These are phyloP conservation scores for Diprion similis DNA, from an alignment of 1,140 invertebrate genomes.

Conservation along the genomic window DNA sequence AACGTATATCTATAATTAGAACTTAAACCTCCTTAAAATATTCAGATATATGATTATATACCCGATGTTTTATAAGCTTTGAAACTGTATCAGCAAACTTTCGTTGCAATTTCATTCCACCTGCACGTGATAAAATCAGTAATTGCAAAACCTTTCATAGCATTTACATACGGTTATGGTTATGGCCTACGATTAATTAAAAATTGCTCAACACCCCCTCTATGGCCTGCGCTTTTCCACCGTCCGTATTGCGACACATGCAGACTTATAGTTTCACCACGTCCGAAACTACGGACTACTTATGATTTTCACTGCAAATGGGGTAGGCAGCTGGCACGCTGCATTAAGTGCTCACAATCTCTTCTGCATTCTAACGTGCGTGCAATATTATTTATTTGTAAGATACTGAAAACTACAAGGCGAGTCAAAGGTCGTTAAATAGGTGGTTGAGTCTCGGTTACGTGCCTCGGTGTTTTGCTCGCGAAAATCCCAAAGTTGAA, in stretches of 20 bases:
- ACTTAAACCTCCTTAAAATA: too few species aligned
- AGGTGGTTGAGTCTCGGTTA: background rate
- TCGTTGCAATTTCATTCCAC: too few species aligned
- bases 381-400: too few species aligned
- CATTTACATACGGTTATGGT: too few species aligned
- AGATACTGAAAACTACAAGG: background rate
- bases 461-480: too few species aligned
- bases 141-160: too few species aligned
- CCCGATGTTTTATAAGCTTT: too few species aligned
- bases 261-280: conserved; percentile 43
- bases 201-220: conserved; percentile 1
- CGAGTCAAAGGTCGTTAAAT: background rate
- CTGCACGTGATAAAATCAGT: too few species aligned
- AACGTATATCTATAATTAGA: too few species aligned
- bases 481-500: too few species aligned
- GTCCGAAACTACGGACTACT: conserved; percentile 46
- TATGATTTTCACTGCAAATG: conserved; percentile 29
- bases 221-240: background rate
- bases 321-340: conserved; percentile 31
- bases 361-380: background rate
- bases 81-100: too few species aligned
- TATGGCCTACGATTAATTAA: background rate
- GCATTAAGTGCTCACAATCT: background rate
- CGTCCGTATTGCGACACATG: background rate
- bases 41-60: too few species aligned